phyloP scores from a whole-genome alignment of 1,140 invertebrate species.

The Cheumatopsyche charites region DNA sequence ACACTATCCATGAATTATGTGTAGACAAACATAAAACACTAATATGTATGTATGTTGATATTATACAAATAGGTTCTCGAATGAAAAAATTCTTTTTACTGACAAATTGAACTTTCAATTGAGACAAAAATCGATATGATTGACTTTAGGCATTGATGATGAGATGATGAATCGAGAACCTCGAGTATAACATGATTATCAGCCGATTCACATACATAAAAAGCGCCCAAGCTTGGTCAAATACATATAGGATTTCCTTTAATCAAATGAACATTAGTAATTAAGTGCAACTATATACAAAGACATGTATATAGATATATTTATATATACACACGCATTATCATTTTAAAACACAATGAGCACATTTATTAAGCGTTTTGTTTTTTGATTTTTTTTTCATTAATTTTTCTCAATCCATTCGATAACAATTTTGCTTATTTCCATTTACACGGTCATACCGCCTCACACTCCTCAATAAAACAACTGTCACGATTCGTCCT shows the following conservation, averaged over 20 bases:
- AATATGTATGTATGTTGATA: too few species aligned
- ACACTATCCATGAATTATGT: too few species aligned
- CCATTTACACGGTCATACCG: slow-evolving; percentile 32
- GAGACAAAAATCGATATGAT: too few species aligned
- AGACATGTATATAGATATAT: not conserved
- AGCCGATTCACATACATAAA: slow-evolving; percentile 28
- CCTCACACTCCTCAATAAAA: not conserved
- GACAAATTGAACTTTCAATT: too few species aligned
- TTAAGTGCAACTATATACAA: slow-evolving; percentile 12
- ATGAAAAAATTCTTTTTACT: too few species aligned
- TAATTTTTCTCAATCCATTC: slow-evolving; percentile 20
- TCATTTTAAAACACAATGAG: slow-evolving; percentile 39
- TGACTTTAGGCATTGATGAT: too few species aligned
- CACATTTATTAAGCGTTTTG: slow-evolving; percentile 47
- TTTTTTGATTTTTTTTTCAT: slow-evolving; percentile 35
- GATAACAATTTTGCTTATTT: slow-evolving; percentile 21
- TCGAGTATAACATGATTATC: slow-evolving; percentile 7
- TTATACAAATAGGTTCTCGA: too few species aligned
- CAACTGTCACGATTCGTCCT: not conserved
- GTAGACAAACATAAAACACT: too few species aligned
- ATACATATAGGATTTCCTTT: not conserved
- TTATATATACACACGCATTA: slow-evolving; percentile 10
- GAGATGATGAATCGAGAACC: not conserved
- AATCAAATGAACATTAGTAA: slow-evolving; percentile 1
- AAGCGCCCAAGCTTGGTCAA: slow-evolving; percentile 35